Base-by-base conservation (phyloP, 2,797 vertebrate genomes). In the Lutjanus campechanus region DNA sequence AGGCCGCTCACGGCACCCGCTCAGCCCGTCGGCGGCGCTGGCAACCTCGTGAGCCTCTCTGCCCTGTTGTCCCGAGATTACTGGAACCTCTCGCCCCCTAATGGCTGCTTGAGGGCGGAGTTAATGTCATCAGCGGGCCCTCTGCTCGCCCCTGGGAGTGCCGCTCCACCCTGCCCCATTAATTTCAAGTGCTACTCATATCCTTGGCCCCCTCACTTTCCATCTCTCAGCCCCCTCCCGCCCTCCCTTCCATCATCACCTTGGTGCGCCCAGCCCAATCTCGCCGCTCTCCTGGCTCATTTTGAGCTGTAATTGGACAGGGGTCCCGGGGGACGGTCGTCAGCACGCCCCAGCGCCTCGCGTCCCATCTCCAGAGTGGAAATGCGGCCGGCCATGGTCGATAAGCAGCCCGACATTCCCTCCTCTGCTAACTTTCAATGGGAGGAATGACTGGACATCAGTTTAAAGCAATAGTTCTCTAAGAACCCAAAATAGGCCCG, bases 281-380 rank as follows among this genome's bases (percentile, higher is more conserved):
- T 91, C 79, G 5, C 5, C 36, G 25, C 85, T 90, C 92, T 89
- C 89, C 77, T 40, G 87, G 72, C 90, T 94, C 94, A 95, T 94
- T 95, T 93, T 94, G 85, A 91, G 91, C 90, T 91, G 93, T 95
- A 95, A 95, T 95, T 95, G 92, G 91, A 94, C 91, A 76, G 87
- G 83, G 22, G 83, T 89, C 94, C 80, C 86, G 1, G 66, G 88
- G 89, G 94, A 85, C 17, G 79, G 77, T 79, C 73, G 75, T 83
- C 90, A 75, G 91, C 93, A 95, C 91, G 91, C 88, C 89, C 88
- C 89, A 41, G 88, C 16, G 89, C 91, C 82, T 82, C 36, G 12
- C 69, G 79, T 76, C 72, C 86, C 84, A 46, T 89, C 91, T 91
- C 85, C 65, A 74, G 82, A 85, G 91, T 84, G 78, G 87, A 81